Evolutionary conservation across 2,888 invertebrate genomes (phyloP), one percentile per base, ranked within the genome.

Genomic region (Silvanus unidentatus): DNA sequence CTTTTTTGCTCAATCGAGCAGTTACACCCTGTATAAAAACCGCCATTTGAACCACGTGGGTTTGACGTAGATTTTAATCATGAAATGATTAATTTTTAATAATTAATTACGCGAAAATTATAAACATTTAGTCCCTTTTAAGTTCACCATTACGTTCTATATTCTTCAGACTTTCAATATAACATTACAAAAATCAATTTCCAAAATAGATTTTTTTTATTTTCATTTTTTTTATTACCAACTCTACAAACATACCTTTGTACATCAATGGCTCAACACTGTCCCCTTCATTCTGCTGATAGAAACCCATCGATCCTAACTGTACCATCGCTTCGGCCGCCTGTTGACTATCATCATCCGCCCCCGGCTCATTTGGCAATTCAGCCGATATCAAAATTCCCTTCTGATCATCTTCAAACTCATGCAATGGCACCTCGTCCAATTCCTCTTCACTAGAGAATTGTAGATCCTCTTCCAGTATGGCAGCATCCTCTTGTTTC

Each of bases 291-390:
- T 57, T 63, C 40, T 68, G 69, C 43, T 68, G 75, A 65, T 82
- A 83, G 66, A 79, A 84, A 44, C 80, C 80, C 67, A 82, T 78
- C 54, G 81, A 79, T 2, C 80, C 77, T 30, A 87, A 74, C 65
- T 86, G 85, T 32, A 86, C 85, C 82, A 86, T 83, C 8, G 86
- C 84, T 68, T 86, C 86, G 1, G 83, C 84, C 1, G 80, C 86
- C 61, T 86, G 86, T 63, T 83, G 84, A 55, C 70, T 71, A 52
- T 70, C 69, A 58, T 65, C 66, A 47, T 69, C 68, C 16, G 65
- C 66, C 13, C 56, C 64, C 8, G 53, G 57, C 11, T 47, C 65
- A 41, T 61, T 50, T 42, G 73, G 54, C 54, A 70, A 64, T 55
- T 77, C 75, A 0, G 76, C 74, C 32, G 72, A 73, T 40, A 69